Percentiles rank a stretch among this genome's conserved stretches.
These are phyloP conservation scores for Pteria penguin DNA, from an alignment of 2,888 invertebrate genomes.

Conservation along the genomic window DNA sequence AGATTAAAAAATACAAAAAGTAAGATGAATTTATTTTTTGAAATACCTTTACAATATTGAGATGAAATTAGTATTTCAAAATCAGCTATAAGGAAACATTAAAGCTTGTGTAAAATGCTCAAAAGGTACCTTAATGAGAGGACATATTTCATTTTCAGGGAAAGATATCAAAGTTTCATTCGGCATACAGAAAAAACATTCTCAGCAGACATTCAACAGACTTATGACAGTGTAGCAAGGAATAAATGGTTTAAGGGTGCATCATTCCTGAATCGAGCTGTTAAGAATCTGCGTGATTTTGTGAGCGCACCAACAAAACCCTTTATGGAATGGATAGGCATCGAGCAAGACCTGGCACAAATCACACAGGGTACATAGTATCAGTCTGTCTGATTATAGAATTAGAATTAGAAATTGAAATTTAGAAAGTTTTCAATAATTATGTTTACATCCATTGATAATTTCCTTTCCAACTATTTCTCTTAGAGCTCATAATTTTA, in stretches of 20 bases:
- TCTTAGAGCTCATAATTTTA: no score
- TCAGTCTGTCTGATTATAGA: background rate
- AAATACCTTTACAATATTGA: no score
- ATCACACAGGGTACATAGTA: slow-evolving; percentile 66
- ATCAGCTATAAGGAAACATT: no score
- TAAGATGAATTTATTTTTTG: no score
- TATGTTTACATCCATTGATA: no score
- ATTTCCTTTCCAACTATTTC: no score
- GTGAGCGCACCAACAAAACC: slow-evolving; percentile 63
- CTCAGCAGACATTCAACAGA: slow-evolving; percentile 69
- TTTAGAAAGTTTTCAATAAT: no score
- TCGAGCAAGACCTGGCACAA: slow-evolving; percentile 71
- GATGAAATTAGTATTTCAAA: no score
- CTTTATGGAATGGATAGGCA: slow-evolving; percentile 76
- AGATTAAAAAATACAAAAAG: no score
- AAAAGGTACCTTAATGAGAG: no score
- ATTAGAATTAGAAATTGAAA: no score
- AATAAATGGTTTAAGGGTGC: slow-evolving; percentile 76
- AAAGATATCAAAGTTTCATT: slow-evolving; percentile 70
- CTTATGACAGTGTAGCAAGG: slow-evolving; percentile 69
- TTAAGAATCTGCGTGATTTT: slow-evolving; percentile 59
- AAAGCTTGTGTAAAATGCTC: no score
- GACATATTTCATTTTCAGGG: slow-evolving; percentile 55
- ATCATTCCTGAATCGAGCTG: slow-evolving; percentile 68
- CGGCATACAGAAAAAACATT: slow-evolving; percentile 68